Evolutionary conservation across 2,888 invertebrate genomes (phyloP), one percentile per base, ranked within the genome.

Genomic region (Lymantria dispar): DNA sequence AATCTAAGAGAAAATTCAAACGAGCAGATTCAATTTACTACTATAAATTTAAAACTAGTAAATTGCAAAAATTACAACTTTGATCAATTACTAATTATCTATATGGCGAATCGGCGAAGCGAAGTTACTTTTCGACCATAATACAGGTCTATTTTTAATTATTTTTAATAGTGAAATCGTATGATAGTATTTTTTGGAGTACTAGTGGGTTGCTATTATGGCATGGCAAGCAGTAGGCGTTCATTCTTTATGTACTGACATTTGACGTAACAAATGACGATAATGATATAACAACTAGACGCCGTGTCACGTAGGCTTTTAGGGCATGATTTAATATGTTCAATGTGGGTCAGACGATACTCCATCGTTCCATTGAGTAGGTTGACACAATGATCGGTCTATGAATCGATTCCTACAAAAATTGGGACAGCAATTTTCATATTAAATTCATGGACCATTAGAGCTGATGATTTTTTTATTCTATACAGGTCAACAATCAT

Each of bases 281-380:
- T 60, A 54, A 54, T 57, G 52, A 62, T 59, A 65, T 60, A 63
- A 64, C 55, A 59, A 47, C 54, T 56, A 52, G 68, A 72, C 72
- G 75, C 67, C 63, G 56, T 72, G 78, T 78, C 80, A 80, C 74
- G 76, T 79, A 79, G 79, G 75, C 70, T 79, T 80, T 76, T 72
- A 78, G 72, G 72, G 68, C 68, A 69, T 67, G 68, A 64, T 71
- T 72, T 70, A 68, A 64, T 63, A 60, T 59, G 56, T 68, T 52
- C 48, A 66, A 78, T 78, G 74, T 80, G 64, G 82, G 80, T 78
- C 78, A 83, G 58, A 69, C 68, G 43, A 71, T 52, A 59, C 59
- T 56, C 67, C 48, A 54, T 56, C 55, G 47, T 55, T 54, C 52
- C 43, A 47, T 47, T 58, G 52, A 50, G 38, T 52, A 22, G 22